Conservation (phyloP, 2,113 vertebrate species). For the Microtus pennsylvanicus region DNA sequence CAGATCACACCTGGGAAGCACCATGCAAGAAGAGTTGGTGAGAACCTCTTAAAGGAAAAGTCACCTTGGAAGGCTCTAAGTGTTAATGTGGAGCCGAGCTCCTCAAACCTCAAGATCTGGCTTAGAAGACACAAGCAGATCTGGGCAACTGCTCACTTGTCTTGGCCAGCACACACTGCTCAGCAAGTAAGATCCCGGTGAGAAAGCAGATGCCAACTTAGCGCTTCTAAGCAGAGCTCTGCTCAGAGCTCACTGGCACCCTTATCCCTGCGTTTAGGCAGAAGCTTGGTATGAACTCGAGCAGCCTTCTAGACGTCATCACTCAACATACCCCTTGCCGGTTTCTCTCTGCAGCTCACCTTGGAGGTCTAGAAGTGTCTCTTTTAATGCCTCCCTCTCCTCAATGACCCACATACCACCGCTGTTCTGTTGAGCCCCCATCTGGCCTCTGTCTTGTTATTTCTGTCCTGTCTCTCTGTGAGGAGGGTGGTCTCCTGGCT, state of each 20-base stretch:
- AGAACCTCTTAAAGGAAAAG: background rate
- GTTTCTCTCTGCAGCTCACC: background rate
- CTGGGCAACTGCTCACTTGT: slow-evolving; percentile 60
- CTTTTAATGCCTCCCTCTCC: background rate
- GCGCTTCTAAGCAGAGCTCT: background rate
- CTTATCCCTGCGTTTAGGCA: rapidly evolving
- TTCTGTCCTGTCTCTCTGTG: rapidly evolving
- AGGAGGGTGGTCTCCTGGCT: rapidly evolving
- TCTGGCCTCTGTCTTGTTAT: background rate
- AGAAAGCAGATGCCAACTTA: background rate
- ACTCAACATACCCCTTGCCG: rapidly evolving
- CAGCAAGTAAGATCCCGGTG: background rate
- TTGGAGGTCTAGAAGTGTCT: background rate
- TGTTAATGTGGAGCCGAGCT: slow-evolving; percentile 61
- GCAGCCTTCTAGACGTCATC: background rate
- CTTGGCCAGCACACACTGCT: slow-evolving; percentile 68
- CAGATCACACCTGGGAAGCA: background rate
- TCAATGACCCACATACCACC: rapidly evolving
- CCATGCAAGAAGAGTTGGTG: background rate
- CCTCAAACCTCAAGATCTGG: slow-evolving; percentile 64
- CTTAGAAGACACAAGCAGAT: slow-evolving; percentile 70
- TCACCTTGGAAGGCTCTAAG: slow-evolving; percentile 48
- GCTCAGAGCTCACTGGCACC: background rate
- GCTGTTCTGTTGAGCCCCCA: rapidly evolving
- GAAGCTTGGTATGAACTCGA: background rate